phyloP scores from a whole-genome alignment of 1,140 invertebrate genomes.

The Heliconius hermathena region DNA sequence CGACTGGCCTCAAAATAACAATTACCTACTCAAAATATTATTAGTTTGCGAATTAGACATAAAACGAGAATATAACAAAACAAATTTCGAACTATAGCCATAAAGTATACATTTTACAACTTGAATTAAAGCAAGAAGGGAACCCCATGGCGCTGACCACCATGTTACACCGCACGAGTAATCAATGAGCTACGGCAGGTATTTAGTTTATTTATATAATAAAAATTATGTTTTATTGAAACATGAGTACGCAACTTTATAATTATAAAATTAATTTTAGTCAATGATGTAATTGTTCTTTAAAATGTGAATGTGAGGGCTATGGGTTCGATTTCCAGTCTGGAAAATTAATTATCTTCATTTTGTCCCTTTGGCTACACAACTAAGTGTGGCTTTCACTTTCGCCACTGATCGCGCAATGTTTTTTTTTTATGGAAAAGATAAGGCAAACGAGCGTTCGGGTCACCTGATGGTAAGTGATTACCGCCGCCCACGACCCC shows the following conservation, averaged over 20 bases:
- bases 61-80: neutral
- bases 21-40: neutral
- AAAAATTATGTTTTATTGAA: constrained; percentile 25
- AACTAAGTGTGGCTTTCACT: too few relatives aligned
- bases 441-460: too few relatives aligned
- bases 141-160: constrained; percentile 27
- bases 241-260: constrained; percentile 13
- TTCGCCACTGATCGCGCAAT: too few relatives aligned
- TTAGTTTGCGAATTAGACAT: neutral
- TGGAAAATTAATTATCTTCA: too few relatives aligned
- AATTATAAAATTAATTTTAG: constrained; percentile 19
- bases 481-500: too few relatives aligned
- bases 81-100: neutral
- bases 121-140: constrained; percentile 6
- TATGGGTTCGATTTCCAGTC: too few relatives aligned
- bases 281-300: neutral
- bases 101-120: constrained; percentile 19
- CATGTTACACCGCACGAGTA: constrained; percentile 23
- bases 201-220: constrained; percentile 22
- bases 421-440: too few relatives aligned
- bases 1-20: too few relatives aligned
- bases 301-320: neutral
- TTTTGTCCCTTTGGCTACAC: too few relatives aligned
- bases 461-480: too few relatives aligned
- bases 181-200: constrained; percentile 18